Percentiles rank a stretch among this genome's conserved stretches.
These are phyloP conservation scores for Erythrolamprus reginae DNA, from an alignment of 2,113 vertebrate species.

Conservation along the genomic window DNA sequence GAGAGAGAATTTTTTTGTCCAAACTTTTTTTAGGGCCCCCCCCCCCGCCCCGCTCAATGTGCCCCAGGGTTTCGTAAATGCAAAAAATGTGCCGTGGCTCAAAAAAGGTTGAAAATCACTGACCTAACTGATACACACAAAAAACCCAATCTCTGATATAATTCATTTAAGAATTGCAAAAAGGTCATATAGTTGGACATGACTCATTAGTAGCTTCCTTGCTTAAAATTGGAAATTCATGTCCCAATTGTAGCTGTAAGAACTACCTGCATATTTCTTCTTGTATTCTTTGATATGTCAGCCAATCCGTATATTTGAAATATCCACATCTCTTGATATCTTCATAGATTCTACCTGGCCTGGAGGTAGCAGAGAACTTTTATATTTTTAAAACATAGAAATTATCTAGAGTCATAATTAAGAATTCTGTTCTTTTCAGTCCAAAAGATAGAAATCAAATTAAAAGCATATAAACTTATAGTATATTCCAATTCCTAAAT, in stretches of 20 bases:
- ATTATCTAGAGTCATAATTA: neutral
- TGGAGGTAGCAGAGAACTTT: neutral
- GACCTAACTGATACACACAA: too few relatives aligned
- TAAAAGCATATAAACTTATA: neutral
- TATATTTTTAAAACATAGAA: neutral
- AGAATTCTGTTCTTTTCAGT: neutral
- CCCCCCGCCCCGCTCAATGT: too few relatives aligned
- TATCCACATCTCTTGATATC: neutral
- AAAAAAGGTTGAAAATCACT: too few relatives aligned
- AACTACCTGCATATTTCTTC: neutral
- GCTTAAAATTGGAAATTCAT: neutral
- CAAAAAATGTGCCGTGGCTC: too few relatives aligned
- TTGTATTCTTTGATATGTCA: neutral
- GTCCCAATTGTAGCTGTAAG: neutral
- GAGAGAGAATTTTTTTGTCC: too few relatives aligned
- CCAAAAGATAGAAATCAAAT: neutral
- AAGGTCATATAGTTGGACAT: neutral
- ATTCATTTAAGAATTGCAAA: neutral
- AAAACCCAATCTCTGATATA: neutral
- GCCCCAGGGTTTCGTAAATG: too few relatives aligned
- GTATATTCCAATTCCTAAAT: neutral
- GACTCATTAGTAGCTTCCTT: neutral
- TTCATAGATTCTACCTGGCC: neutral
- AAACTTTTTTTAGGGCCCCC: too few relatives aligned
- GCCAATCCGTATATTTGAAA: neutral